These are phyloP conservation scores for Volucella inanis DNA, from an alignment of 2,888 invertebrate genomes.

Conservation along the genomic window DNA sequence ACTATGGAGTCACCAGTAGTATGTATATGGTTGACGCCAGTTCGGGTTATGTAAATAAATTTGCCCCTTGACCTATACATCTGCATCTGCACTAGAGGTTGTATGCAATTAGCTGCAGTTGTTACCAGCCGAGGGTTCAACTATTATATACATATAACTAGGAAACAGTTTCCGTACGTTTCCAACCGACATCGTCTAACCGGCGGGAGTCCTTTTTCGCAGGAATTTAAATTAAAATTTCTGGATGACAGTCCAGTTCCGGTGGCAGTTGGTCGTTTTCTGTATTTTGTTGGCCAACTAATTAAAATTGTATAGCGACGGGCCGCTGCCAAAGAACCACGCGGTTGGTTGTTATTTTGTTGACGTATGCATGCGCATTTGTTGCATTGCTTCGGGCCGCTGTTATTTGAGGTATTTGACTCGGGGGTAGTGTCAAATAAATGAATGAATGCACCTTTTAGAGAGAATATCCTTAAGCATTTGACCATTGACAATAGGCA, in stretches of 20 bases:
- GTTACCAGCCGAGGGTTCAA: constrained; percentile 22
- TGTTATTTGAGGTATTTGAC: not conserved
- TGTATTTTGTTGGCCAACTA: constrained; percentile 54
- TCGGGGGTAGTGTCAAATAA: constrained; percentile 21
- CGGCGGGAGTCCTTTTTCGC: constrained; percentile 49
- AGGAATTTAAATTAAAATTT: constrained; percentile 71
- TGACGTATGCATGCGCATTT: not conserved
- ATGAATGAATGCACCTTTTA: constrained; percentile 35
- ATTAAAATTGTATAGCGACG: constrained; percentile 60
- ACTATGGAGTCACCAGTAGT: constrained; percentile 30
- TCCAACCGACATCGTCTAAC: not conserved
- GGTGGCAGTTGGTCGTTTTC: constrained; percentile 1
- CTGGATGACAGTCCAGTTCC: constrained; percentile 20
- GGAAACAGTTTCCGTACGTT: constrained; percentile 7
- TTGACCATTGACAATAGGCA: constrained; percentile 23
- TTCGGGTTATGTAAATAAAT: constrained; percentile 71
- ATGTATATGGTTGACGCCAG: constrained; percentile 44
- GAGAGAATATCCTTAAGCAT: constrained; percentile 8
- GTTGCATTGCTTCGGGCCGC: constrained; percentile 3
- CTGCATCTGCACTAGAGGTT: constrained; percentile 21
- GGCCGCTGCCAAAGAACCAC: not conserved
- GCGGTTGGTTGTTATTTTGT: not conserved
- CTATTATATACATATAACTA: not conserved
- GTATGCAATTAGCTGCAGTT: constrained; percentile 71
- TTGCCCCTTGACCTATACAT: constrained; percentile 42